Conservation (phyloP, 2,113 vertebrate species). For the Vireo altiloquus region DNA sequence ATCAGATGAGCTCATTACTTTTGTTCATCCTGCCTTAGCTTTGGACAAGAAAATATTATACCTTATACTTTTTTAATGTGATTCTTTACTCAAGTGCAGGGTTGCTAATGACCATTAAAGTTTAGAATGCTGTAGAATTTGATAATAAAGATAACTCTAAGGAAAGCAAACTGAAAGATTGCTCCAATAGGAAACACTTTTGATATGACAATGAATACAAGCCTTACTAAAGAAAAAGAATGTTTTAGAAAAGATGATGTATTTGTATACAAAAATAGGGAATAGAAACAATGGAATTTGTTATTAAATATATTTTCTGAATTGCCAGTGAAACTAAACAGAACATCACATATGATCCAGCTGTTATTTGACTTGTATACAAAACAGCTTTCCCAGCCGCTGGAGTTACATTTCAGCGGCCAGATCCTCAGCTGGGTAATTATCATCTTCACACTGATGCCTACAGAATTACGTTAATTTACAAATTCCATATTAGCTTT, state of each 20-base stretch:
- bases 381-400: background rate
- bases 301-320: constrained; percentile 51
- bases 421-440: background rate
- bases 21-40: constrained; percentile 20
- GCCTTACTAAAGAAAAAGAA: constrained; percentile 55
- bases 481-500: constrained; percentile 36
- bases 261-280: constrained; percentile 49
- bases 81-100: constrained; percentile 42
- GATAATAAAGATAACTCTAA: constrained; percentile 37
- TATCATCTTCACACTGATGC: background rate
- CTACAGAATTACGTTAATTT: background rate
- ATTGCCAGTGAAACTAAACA: constrained; percentile 25
- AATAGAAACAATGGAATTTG: constrained; percentile 46
- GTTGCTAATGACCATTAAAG: constrained; percentile 20
- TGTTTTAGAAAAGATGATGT: constrained; percentile 47
- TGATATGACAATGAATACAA: constrained; percentile 39
- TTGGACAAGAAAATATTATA: constrained; percentile 15
- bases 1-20: constrained; percentile 17
- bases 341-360: background rate
- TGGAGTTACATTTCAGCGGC: background rate
- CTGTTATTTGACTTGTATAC: background rate
- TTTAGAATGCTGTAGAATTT: constrained; percentile 46
- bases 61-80: constrained; percentile 26
- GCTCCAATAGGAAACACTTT: constrained; percentile 37
- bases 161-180: constrained; percentile 39